phyloP scores from a whole-genome alignment of 2,888 invertebrate species.

The Cantharis lateralis region DNA sequence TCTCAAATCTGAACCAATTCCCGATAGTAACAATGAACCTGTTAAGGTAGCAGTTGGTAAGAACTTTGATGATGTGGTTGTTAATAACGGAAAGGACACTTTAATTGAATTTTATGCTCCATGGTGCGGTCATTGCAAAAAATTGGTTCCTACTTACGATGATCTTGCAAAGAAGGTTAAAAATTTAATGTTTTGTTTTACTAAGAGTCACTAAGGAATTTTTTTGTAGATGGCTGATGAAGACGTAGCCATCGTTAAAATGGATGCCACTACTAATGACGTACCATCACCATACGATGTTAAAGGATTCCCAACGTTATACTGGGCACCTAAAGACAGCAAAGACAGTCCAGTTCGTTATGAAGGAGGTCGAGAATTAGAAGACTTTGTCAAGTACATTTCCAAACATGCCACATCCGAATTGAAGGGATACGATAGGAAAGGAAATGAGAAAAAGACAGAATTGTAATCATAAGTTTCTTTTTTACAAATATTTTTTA shows the following conservation, averaged over 20 bases:
- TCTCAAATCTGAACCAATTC: conserved; percentile 93
- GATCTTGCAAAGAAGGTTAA: conserved; percentile 86
- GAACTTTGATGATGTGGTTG: conserved; percentile 94
- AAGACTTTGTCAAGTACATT: conserved; percentile 94
- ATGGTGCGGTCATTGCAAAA: conserved; percentile 99
- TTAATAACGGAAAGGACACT: conserved; percentile 88
- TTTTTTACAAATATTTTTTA: conserved; percentile 11
- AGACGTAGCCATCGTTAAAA: conserved; percentile 90
- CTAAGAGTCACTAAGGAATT: background rate
- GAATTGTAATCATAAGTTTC: conserved; percentile 60
- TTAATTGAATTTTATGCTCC: conserved; percentile 98
- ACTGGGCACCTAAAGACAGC: conserved; percentile 87
- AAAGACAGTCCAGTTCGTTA: conserved; percentile 82
- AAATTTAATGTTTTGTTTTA: background rate
- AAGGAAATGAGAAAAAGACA: conserved; percentile 72
- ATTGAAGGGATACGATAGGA: conserved; percentile 85
- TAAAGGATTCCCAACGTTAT: conserved; percentile 96
- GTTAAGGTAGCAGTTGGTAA: conserved; percentile 93
- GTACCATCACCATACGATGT: conserved; percentile 91
- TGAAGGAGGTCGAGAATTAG: conserved; percentile 86
- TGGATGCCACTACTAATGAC: conserved; percentile 99
- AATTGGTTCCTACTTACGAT: conserved; percentile 89
- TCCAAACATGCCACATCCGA: conserved; percentile 88
- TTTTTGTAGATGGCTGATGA: conserved; percentile 74
- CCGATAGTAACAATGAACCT: conserved; percentile 80